These are phyloP conservation scores for Cancer borealis DNA, from an alignment of 2,888 invertebrate species.

Conservation along the genomic window DNA sequence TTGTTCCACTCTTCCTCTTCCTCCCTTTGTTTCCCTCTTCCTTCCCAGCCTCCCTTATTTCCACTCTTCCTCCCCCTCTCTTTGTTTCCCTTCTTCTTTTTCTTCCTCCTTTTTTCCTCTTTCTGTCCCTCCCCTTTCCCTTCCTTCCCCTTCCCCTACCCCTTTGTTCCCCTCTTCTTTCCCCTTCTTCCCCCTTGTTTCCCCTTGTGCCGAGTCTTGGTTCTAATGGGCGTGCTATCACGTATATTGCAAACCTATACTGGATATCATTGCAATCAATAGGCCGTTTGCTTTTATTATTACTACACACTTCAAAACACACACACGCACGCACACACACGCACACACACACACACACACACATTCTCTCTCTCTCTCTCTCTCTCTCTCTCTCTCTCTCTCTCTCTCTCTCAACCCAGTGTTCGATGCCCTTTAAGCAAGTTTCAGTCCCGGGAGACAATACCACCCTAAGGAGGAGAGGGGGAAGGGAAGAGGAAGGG, in stretches of 20 bases:
- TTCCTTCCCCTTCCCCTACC: background rate
- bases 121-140: background rate
- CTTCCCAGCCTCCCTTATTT: background rate
- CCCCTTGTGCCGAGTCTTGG: background rate
- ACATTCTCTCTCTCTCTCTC: background rate
- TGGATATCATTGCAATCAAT: background rate
- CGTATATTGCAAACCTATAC: background rate
- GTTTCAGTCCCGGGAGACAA: constrained; percentile 13
- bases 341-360: too few species aligned
- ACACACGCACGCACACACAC: too few species aligned
- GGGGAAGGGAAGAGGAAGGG: constrained; percentile 32
- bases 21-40: background rate
- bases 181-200: background rate
- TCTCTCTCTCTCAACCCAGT: background rate
- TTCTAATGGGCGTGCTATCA: too few species aligned
- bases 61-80: background rate
- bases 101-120: background rate
- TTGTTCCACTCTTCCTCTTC: background rate
- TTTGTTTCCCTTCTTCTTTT: background rate
- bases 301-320: background rate
- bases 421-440: constrained; percentile 16
- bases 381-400: too few species aligned
- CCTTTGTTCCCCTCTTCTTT: background rate
- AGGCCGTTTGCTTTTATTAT: background rate
- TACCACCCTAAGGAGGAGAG: background rate